Conservation (phyloP, 2,888 invertebrate species). For the Drosophila borealis region DNA sequence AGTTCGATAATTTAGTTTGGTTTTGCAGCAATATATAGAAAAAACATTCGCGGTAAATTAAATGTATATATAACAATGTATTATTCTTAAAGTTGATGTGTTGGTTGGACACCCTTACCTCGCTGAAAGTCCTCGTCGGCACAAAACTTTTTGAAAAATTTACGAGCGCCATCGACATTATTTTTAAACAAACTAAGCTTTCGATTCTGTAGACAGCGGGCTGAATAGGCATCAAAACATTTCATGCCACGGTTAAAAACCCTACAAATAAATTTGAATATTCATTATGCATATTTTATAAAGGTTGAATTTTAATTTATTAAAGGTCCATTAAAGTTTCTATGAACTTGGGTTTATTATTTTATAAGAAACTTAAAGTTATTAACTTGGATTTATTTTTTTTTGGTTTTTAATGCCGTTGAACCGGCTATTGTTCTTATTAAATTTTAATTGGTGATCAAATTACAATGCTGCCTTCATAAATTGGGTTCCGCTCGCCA, state of each 20-base stretch:
- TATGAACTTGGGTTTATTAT: too few relatives aligned
- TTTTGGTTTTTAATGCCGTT: too few relatives aligned
- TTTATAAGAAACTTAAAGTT: background rate
- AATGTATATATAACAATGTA: too few relatives aligned
- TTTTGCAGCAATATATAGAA: too few relatives aligned
- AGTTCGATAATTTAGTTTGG: too few relatives aligned
- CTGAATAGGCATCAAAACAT: slow-evolving; percentile 83
- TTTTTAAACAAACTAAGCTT: slow-evolving; percentile 79
- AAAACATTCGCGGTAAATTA: too few relatives aligned
- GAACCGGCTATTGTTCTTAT: background rate
- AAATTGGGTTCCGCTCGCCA: background rate
- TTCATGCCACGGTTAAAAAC: slow-evolving; percentile 83
- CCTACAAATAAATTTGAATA: slow-evolving; percentile 58
- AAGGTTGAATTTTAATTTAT: too few relatives aligned
- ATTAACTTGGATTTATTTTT: too few relatives aligned
- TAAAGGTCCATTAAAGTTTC: too few relatives aligned
- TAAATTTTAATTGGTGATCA: slow-evolving; percentile 40
- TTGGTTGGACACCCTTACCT: slow-evolving; percentile 64
- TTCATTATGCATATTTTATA: background rate
- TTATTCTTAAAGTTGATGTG: background rate
- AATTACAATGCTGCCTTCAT: slow-evolving; percentile 15
- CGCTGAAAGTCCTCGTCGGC: slow-evolving; percentile 82
- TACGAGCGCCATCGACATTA: slow-evolving; percentile 83
- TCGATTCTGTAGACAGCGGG: slow-evolving; percentile 80
- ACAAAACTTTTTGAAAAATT: slow-evolving; percentile 82